Evolutionary conservation across 2,113 vertebrate genomes (phyloP).

Genomic region (Myiozetetes cayanensis): DNA sequence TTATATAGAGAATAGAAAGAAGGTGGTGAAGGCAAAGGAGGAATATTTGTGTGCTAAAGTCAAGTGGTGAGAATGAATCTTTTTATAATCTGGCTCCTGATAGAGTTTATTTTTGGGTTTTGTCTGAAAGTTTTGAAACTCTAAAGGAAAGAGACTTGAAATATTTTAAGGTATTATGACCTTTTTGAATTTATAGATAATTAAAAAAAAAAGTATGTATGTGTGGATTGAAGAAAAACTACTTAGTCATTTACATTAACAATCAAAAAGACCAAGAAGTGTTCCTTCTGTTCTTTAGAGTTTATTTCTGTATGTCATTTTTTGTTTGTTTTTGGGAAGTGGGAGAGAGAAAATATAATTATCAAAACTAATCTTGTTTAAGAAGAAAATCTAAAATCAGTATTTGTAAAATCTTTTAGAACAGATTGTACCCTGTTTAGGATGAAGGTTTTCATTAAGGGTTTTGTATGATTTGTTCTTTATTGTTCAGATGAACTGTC

Average conservation of each 20-base stretch:
- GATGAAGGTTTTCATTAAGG: not conserved
- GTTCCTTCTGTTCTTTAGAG: not conserved
- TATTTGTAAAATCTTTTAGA: not conserved
- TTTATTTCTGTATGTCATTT: not conserved
- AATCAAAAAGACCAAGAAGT: not conserved
- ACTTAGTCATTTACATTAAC: slow-evolving; percentile 22
- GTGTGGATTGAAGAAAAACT: slow-evolving; percentile 8
- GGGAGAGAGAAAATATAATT: not conserved
- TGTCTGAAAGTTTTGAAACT: not conserved
- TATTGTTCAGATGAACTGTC: not conserved
- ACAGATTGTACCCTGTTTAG: not conserved
- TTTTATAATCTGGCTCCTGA: not conserved
- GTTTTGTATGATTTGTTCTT: not conserved
- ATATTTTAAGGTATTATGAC: not conserved
- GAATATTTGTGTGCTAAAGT: not conserved
- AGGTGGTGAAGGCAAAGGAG: not conserved
- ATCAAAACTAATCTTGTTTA: not conserved
- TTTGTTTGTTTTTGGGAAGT: not conserved
- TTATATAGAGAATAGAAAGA: not conserved
- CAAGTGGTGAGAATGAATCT: not conserved
- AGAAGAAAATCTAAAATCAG: not conserved
- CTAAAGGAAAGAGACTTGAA: not conserved
- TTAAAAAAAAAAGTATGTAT: not conserved
- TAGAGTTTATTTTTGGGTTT: not conserved
- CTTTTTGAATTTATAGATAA: not conserved